Evolutionary conservation across 2,888 invertebrate species (phyloP).

Genomic region (Cosmia pyralina): DNA sequence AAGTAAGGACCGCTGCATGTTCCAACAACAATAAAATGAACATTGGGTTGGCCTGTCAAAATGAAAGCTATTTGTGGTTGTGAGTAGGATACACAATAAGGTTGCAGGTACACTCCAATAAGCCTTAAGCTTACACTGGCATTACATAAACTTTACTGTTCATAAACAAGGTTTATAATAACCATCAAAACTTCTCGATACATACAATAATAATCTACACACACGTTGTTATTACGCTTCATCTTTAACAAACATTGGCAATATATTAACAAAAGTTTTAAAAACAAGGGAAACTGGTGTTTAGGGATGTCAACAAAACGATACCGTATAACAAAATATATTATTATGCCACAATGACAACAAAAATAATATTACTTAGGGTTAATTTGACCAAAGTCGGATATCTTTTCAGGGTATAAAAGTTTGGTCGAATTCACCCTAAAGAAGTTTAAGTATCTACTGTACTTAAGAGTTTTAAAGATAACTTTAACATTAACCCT

Average conservation of each 20-base stretch:
- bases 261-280: constrained; percentile 7
- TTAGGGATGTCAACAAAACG: constrained; percentile 25
- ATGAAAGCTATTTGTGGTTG: neutral
- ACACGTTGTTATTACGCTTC: neutral
- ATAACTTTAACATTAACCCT: too few relatives aligned
- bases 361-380: neutral
- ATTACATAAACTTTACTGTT: neutral
- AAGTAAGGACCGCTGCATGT: too few relatives aligned
- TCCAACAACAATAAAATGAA: neutral
- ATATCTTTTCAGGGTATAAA: too few relatives aligned
- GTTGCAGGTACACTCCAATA: neutral
- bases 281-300: neutral
- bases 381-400: too few relatives aligned
- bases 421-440: too few relatives aligned
- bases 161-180: neutral
- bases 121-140: constrained; percentile 5
- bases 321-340: constrained; percentile 27
- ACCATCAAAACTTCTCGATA: neutral
- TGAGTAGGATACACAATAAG: neutral
- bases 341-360: constrained; percentile 21
- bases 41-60: neutral
- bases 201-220: constrained; percentile 5
- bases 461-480: neutral
- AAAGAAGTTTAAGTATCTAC: constrained; percentile 5
- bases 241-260: constrained; percentile 14